A percentile compares a stretch with the other conserved stretches of the same genome.
Evolutionary conservation across 2,113 vertebrate genomes (phyloP).

Genomic region (Eclectus roratus): DNA sequence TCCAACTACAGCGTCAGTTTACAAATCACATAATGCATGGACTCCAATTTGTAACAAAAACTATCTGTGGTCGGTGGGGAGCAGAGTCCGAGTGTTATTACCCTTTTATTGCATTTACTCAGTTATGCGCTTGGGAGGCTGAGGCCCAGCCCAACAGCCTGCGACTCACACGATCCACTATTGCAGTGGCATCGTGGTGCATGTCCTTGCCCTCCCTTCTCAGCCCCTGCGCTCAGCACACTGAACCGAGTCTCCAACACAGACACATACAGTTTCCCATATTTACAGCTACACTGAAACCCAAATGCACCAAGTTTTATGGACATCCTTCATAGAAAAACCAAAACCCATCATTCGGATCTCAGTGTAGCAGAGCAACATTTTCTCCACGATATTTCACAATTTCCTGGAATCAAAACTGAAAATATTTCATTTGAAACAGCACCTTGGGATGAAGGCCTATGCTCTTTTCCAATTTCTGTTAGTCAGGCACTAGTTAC

Average conservation of each 20-base stretch:
- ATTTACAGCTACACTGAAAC: slow-evolving; percentile 75
- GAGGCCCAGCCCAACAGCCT: not conserved
- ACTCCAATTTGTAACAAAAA: not conserved
- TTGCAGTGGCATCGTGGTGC: not conserved
- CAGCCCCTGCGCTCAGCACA: not conserved
- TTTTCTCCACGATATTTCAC: slow-evolving; percentile 48
- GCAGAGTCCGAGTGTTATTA: not conserved
- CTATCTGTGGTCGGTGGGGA: not conserved
- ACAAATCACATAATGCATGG: slow-evolving; percentile 1
- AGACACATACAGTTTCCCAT: slow-evolving; percentile 52
- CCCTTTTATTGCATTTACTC: slow-evolving; percentile 57
- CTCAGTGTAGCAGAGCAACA: slow-evolving; percentile 66
- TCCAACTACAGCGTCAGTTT: slow-evolving; percentile 27
- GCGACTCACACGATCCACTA: not conserved
- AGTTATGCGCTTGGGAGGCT: not conserved
- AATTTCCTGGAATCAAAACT: not conserved
- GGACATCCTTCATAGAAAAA: slow-evolving; percentile 63
- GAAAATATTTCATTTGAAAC: slow-evolving; percentile 7
- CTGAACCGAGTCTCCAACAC: slow-evolving; percentile 39
- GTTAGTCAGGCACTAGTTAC: slow-evolving; percentile 49
- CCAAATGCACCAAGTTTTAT: slow-evolving; percentile 56
- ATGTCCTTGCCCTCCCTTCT: not conserved
- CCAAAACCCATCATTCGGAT: slow-evolving; percentile 52
- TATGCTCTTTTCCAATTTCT: not conserved
- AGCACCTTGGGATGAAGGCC: slow-evolving; percentile 55